phyloP scores from a whole-genome alignment of 2,888 invertebrate genomes.

The Philereme transversata region DNA sequence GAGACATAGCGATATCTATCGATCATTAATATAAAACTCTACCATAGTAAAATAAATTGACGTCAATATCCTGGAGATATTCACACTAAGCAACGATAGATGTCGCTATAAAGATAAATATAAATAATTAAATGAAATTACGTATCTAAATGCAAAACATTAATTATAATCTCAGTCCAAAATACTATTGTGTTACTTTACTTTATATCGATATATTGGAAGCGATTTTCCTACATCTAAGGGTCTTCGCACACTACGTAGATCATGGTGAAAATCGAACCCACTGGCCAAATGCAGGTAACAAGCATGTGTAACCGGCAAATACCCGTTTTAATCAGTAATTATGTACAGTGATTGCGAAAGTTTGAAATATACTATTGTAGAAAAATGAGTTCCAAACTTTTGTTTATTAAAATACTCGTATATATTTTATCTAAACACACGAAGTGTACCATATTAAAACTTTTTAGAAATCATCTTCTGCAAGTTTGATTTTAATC shows the following conservation, averaged over 20 bases:
- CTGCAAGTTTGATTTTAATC: too few species aligned
- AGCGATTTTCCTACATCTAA: constrained; percentile 67
- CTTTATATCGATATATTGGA: constrained; percentile 65
- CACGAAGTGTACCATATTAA: too few species aligned
- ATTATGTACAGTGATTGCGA: too few species aligned
- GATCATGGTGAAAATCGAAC: background rate
- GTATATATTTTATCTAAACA: too few species aligned
- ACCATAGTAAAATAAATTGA: too few species aligned
- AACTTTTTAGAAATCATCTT: too few species aligned
- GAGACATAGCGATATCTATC: constrained; percentile 32
- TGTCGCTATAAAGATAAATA: constrained; percentile 50
- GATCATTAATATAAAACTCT: background rate
- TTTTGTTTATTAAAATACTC: too few species aligned
- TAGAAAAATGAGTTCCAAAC: too few species aligned
- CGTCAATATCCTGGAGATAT: background rate
- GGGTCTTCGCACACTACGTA: constrained; percentile 5
- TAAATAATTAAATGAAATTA: constrained; percentile 50
- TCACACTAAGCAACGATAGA: constrained; percentile 41
- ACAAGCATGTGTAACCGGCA: too few species aligned
- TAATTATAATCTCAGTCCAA: constrained; percentile 75
- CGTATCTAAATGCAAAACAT: constrained; percentile 69
- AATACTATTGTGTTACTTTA: constrained; percentile 72
- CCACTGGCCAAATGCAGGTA: too few species aligned
- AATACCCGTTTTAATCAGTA: too few species aligned
- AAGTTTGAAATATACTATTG: too few species aligned